Evolutionary conservation across 2,113 vertebrate genomes (phyloP).

Genomic region (Thamnophis sirtalis): DNA sequence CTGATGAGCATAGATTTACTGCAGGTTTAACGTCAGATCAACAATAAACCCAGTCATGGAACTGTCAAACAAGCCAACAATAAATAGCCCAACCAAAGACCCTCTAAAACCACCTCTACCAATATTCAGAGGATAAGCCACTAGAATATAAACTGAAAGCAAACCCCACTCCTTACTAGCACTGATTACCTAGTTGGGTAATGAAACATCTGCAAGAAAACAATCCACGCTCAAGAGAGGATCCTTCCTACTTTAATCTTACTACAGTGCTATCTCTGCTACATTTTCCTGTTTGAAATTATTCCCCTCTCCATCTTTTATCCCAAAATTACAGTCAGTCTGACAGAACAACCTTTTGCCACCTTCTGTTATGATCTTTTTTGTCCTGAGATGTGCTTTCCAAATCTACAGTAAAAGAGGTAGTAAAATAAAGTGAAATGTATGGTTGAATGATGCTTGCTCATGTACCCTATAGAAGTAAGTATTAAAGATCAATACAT

Average conservation of each 20-base stretch:
- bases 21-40: background rate
- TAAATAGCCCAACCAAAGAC: background rate
- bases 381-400: background rate
- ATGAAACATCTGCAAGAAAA: background rate
- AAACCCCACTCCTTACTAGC: background rate
- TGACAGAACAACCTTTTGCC: background rate
- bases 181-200: background rate
- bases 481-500: background rate
- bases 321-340: background rate
- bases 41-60: background rate
- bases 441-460: background rate
- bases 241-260: background rate
- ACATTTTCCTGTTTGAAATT: background rate
- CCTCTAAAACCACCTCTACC: background rate
- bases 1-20: background rate
- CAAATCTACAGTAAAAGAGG: background rate
- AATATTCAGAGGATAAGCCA: background rate
- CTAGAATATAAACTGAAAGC: background rate
- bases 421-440: background rate
- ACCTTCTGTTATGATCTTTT: background rate
- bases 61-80: background rate
- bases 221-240: background rate
- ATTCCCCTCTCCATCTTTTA: background rate
- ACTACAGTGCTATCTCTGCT: background rate
- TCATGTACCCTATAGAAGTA: background rate